Conservation (phyloP, 2,888 invertebrate species). For the Timandra comae region DNA sequence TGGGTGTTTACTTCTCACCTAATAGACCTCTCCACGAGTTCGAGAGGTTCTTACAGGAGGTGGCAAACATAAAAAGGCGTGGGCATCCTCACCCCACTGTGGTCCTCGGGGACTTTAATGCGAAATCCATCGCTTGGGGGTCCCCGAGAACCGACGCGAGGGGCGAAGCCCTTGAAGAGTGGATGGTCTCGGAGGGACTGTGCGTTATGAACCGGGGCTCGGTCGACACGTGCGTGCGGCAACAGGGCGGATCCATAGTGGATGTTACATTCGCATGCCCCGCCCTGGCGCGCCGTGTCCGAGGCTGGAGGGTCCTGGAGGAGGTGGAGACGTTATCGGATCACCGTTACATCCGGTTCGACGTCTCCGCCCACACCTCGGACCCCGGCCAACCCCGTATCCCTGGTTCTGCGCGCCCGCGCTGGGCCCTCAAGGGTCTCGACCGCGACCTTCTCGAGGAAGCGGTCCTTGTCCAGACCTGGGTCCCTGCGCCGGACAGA, state of each 20-base stretch:
- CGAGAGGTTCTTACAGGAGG: constrained; percentile 7
- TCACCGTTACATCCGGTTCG: constrained; percentile 3
- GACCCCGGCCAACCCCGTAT: not conserved
- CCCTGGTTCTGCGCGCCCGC: not conserved
- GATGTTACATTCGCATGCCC: constrained; percentile 5
- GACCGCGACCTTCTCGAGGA: constrained; percentile 7
- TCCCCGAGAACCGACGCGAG: constrained; percentile 1
- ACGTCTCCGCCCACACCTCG: not conserved
- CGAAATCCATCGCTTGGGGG: constrained; percentile 18
- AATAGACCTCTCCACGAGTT: constrained; percentile 17
- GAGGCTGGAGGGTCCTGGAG: constrained; percentile 2
- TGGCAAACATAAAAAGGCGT: constrained; percentile 2
- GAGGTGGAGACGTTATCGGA: constrained; percentile 2
- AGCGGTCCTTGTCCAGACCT: constrained; percentile 11
- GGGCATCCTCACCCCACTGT: constrained; percentile 2
- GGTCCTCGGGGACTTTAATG: constrained; percentile 12
- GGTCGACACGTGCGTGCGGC: constrained; percentile 1
- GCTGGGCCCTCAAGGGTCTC: constrained; percentile 11
- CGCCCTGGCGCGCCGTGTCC: not conserved
- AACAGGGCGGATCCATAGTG: constrained; percentile 4
- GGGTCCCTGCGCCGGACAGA: not conserved
- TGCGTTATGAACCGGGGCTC: not conserved
- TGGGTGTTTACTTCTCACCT: constrained; percentile 21
- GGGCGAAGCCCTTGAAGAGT: not conserved
- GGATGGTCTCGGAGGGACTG: not conserved